Conservation (phyloP, 2,113 vertebrate species). For the Hydropotes inermis region DNA sequence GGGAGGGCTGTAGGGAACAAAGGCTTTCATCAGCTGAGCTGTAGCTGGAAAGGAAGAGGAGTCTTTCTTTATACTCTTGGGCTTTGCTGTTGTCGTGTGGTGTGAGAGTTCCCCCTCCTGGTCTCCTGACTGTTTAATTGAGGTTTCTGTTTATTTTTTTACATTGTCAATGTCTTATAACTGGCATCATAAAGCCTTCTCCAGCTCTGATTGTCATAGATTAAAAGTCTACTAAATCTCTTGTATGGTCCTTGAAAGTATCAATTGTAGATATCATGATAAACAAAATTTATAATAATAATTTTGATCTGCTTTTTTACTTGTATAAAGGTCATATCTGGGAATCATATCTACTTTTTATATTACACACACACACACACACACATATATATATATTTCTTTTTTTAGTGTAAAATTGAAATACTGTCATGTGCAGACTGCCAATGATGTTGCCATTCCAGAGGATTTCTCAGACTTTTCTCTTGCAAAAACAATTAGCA, state of each 20-base stretch:
- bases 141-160: neutral
- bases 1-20: neutral
- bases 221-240: neutral
- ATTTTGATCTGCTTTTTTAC: neutral
- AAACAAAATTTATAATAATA: neutral
- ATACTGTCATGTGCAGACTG: slow-evolving; percentile 62
- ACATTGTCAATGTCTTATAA: neutral
- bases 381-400: neutral
- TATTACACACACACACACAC: neutral
- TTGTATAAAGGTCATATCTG: slow-evolving; percentile 10
- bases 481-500: slow-evolving; percentile 85
- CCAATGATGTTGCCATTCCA: slow-evolving; percentile 79
- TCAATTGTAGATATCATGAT: neutral
- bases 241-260: neutral
- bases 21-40: neutral
- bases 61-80: neutral
- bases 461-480: slow-evolving; percentile 85
- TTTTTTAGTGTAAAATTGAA: slow-evolving; percentile 79
- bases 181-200: neutral
- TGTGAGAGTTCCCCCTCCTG: neutral
- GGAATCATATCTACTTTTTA: neutral
- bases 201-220: neutral
- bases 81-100: neutral
- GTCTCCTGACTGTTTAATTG: neutral
- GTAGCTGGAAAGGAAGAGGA: neutral